Conservation (phyloP, 2,113 vertebrate genomes). For the Passer montanus region DNA sequence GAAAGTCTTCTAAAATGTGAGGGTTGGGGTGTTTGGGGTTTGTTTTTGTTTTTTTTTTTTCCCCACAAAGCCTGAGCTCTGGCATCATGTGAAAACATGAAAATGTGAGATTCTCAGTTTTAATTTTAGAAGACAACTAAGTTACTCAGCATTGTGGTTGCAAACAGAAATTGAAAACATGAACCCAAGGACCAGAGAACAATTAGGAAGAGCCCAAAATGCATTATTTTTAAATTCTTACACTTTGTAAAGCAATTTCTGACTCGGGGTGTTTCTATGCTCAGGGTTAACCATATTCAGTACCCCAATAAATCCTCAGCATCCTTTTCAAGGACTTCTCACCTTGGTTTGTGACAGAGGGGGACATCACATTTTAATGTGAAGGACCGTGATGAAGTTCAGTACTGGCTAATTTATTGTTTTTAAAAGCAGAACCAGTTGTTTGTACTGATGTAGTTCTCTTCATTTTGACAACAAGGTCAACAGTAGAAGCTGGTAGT, state of each 20-base stretch:
- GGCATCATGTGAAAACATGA: slow-evolving; percentile 37
- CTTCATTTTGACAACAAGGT: background rate
- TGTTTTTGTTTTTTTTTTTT: background rate
- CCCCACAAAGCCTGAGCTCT: slow-evolving; percentile 2
- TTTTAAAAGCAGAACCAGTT: background rate
- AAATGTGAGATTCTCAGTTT: slow-evolving; percentile 31
- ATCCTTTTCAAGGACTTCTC: background rate
- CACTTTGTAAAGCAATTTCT: background rate
- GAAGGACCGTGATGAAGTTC: background rate
- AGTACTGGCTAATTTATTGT: background rate
- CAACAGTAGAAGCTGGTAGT: background rate
- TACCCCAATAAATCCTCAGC: background rate
- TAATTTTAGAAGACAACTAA: slow-evolving; percentile 42
- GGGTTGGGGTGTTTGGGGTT: slow-evolving; percentile 1
- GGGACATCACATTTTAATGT: background rate
- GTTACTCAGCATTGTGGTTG: slow-evolving; percentile 48
- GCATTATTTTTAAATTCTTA: background rate
- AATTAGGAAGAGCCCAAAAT: background rate
- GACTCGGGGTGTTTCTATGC: background rate
- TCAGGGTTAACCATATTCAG: background rate
- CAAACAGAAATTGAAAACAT: slow-evolving; percentile 51
- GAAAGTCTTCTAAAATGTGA: slow-evolving; percentile 22
- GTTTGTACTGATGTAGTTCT: background rate
- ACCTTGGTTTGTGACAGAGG: background rate
- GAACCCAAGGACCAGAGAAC: background rate